Evolutionary conservation across 2,888 invertebrate genomes (phyloP), one percentile per base, ranked within the genome.

Genomic region (Herminia tarsipennalis): DNA sequence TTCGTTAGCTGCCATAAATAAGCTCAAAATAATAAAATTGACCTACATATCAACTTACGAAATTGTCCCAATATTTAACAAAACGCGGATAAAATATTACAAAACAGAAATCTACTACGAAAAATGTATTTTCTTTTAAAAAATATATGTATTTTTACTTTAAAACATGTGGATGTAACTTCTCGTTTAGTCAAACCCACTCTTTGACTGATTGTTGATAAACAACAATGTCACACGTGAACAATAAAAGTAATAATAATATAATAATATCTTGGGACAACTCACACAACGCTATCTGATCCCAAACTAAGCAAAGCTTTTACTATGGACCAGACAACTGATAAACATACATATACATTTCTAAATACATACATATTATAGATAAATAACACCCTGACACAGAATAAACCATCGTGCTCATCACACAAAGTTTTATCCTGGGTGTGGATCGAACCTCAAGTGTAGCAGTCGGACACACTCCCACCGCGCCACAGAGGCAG

Each of bases 1-100:
- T 66, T 58, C 50, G 59, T 66, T 61, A 55, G 50, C 55, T 66
- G 65, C 69, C 66, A 78, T 70, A 74, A 67, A 57, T 55, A 49
- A 44, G 38, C 54, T 50, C 46, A 49, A 68, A 70, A 68, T 51
- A 59, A 46, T 51, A 28, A n/a, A 62, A 68, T 62, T 61, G 59
- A 71, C 68, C 66, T 68, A 49, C 46, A 45, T 13, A 8, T 21
- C 13, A 2, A 33, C 63, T 25, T 8, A 20, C 18, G 18, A 39
- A 12, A 9, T 39, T 29, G 8, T 10, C 2, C 1, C 12, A 12
- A 10, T 37, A 12, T n/a, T 0, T 16, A 10, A 14, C 14, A 5
- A 38, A 10, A 5, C 10, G 2, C n/a, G n/a, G 2, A 5, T 3
- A 17, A 16, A 5, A 32, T 10, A 32, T 1, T 12, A 6, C 3